Percentiles rank a stretch among this genome's conserved stretches.
Evolutionary conservation across 2,797 vertebrate genomes (phyloP).

Genomic region (Ciconia nigra): DNA sequence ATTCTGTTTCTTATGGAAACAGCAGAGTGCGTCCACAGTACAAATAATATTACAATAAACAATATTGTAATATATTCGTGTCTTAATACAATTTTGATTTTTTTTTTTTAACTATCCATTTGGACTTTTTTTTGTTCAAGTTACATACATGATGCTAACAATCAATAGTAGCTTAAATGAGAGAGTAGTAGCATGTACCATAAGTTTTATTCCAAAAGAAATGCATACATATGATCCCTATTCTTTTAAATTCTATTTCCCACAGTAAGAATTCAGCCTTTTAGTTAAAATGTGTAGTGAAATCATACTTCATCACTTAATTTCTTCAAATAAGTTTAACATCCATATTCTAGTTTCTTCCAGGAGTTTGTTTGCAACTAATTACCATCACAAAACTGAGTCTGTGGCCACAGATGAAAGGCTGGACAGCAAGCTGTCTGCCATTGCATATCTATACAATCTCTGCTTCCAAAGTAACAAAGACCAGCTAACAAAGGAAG

Average conservation of each 20-base stretch:
- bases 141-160: neutral
- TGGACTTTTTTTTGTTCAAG: neutral
- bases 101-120: neutral
- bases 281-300: neutral
- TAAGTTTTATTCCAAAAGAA: neutral
- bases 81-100: neutral
- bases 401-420: slow-evolving; percentile 5
- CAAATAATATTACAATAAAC: neutral
- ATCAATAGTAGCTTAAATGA: neutral
- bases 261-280: neutral
- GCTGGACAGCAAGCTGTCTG: neutral
- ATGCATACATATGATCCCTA: neutral
- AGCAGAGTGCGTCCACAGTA: neutral
- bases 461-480: slow-evolving; percentile 3
- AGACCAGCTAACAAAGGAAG: neutral
- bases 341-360: neutral
- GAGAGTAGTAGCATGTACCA: neutral
- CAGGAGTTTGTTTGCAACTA: neutral
- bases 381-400: slow-evolving; percentile 9
- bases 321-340: slow-evolving; percentile 26
- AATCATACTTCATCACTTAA: neutral
- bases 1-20: neutral
- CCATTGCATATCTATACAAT: neutral
- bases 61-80: neutral
- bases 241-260: neutral